A percentile compares a stretch with the other conserved stretches of the same genome.
Conservation (phyloP, 1,140 invertebrate genomes). For the Microplitis mediator region DNA sequence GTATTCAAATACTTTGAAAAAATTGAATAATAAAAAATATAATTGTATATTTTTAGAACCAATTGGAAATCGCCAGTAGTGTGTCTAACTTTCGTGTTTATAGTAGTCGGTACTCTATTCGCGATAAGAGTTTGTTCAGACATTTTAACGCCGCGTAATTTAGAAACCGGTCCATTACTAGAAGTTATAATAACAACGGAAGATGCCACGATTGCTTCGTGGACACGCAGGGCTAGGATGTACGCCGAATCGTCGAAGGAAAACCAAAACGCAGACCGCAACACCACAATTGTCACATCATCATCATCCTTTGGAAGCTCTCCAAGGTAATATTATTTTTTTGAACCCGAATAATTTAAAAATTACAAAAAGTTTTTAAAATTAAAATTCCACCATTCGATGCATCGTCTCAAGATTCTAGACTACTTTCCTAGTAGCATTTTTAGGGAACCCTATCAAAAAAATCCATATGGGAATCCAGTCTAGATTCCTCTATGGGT, state of each 20-base stretch:
- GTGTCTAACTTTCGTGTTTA: constrained; percentile 37
- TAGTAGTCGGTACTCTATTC: constrained; percentile 38
- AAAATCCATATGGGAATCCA: no score
- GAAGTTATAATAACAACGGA: constrained; percentile 7
- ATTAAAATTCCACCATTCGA: no score
- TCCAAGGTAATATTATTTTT: background rate
- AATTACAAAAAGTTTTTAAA: no score
- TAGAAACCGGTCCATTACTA: background rate
- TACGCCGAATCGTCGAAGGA: constrained; percentile 50
- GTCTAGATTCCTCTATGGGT: no score
- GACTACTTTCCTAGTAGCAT: no score
- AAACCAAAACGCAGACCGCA: constrained; percentile 46
- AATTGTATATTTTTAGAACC: constrained; percentile 29
- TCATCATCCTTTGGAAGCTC: background rate
- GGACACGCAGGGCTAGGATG: constrained; percentile 49
- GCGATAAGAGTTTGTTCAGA: constrained; percentile 38
- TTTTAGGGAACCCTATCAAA: no score
- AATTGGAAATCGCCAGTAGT: constrained; percentile 42
- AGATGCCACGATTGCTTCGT: constrained; percentile 49
- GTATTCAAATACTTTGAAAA: background rate
- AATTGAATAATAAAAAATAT: background rate
- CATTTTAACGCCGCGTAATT: constrained; percentile 27
- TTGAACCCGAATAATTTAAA: no score
- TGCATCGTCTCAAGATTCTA: no score
- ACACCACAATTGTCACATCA: constrained; percentile 18